phyloP scores from a whole-genome alignment of 2,797 vertebrate species.

The Hippoglossus hippoglossus region DNA sequence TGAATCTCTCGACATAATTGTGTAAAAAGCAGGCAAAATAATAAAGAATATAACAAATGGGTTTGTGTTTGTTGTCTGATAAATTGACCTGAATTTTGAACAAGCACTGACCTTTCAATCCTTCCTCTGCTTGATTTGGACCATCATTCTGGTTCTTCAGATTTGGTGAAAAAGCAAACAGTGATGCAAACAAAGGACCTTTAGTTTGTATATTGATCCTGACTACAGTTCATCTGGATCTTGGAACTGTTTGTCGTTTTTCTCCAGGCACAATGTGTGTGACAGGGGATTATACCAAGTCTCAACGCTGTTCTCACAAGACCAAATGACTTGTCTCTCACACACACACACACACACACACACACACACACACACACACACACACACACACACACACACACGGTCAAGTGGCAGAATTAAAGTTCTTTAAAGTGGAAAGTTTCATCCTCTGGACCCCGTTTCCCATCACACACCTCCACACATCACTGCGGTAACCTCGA shows the following conservation, averaged over 20 bases:
- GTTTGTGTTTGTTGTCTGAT: constrained; percentile 35
- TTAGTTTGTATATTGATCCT: background rate
- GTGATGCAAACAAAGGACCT: background rate
- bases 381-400: constrained; percentile 2
- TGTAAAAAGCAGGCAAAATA: background rate
- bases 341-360: constrained; percentile 1
- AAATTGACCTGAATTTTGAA: constrained; percentile 12
- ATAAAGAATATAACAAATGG: constrained; percentile 3
- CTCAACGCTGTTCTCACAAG: no score
- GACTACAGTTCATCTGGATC: background rate
- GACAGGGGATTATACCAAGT: no score
- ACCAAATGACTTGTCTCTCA: background rate
- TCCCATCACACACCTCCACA: constrained; percentile 31
- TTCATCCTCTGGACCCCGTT: constrained; percentile 18
- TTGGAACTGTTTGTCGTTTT: background rate
- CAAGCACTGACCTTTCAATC: background rate
- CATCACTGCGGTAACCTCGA: constrained; percentile 9
- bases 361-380: background rate
- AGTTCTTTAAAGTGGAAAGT: constrained; percentile 19
- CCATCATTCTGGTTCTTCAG: background rate
- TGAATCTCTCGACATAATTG: background rate
- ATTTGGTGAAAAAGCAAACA: background rate
- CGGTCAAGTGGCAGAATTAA: constrained; percentile 32
- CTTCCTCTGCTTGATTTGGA: no score
- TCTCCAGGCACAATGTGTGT: constrained; percentile 1